Base-by-base conservation (phyloP, 2,113 vertebrate genomes). In the Numida meleagris region DNA sequence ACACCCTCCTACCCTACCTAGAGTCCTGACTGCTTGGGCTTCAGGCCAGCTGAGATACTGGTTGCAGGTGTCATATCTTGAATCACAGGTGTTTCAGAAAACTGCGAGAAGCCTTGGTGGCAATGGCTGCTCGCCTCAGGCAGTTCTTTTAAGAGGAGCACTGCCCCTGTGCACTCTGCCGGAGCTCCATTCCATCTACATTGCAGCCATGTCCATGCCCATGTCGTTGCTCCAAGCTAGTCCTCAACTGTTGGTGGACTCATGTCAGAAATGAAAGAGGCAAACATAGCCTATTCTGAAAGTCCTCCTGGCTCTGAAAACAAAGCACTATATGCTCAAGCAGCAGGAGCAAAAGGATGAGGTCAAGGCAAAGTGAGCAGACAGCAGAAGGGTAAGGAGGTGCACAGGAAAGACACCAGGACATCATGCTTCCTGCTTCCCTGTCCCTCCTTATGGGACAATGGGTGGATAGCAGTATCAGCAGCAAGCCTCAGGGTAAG, bases 271-370 rank as follows among this genome's bases (percentile, higher is more conserved):
- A 63, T 15, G 21, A 57, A 21, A 58, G 72, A 61, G 45, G 50
- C 65, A 21, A 19, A n/a, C 0, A 0, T 31, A 67, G 80, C 55
- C 61, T 33, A 25, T 42, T 88, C 18, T 4, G 55, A 55, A 31
- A 61, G 17, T 59, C 42, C 72, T 31, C 58, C 91, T 93, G 93
- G 94, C 91, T 25, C 77, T 42, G 57, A 36, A 11, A 81, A 17
- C 14, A 63, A 59, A 84, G 38, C 50, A 33, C 67, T 86, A 11
- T 75, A 81, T 59, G 95, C 45, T 92, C 3, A 1, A 86, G 76
- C 89, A 92, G 83, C 45, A 9, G 3, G 76, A 81, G 55, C 27
- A 9, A 92, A 67, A 75, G 57, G 24, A 55, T 0, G 1, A 81
- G 68, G 50, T 78, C 59, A 66, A 77, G 51, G 63, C 73, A 62